Base-by-base conservation (phyloP, 2,888 invertebrate species). In the Labia minor region DNA sequence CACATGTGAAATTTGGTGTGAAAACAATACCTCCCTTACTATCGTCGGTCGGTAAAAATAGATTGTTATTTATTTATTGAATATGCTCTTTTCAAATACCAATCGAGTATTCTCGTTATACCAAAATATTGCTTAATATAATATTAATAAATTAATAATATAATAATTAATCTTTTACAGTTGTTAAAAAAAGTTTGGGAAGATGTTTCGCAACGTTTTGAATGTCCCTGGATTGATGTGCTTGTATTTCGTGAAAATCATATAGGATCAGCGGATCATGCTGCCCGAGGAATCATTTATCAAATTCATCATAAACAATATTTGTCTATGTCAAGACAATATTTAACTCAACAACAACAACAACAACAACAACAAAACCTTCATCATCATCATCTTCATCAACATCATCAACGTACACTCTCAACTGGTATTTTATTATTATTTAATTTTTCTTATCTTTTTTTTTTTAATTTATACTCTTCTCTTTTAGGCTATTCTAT, bases 141-240 rank as follows among this genome's bases (percentile, higher is more conserved):
- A n/a, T n/a, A n/a, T n/a, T n/a, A n/a, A n/a, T n/a, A n/a, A n/a
- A n/a, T n/a, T 11, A 16, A 4, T 49, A 49, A 61, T 14, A 6
- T 64, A 68, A 63, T 64, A 19, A 62, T 63, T 68, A 68, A 68
- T 71, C 71, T 68, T 69, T 75, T 75, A 1, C 74, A 89, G 88
- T 88, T 92, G 74, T 82, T 92, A 79, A 86, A 86, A 68, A 83
- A 86, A 69, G 86, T 91, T 72, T 87, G 88, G 83, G 89, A 90
- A 74, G 81, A 85, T 49, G 82, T 87, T 19, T 83, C 86, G 65
- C 77, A 82, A 67, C 75, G 78, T 16, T 80, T 78, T 69, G 79
- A 78, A 37, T 76, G 82, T 21, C 78, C 79, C 1, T 92, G 90
- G 89, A 77, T 83, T 49, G 88, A 88, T 70, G 84, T 92, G 33